Percentiles rank a stretch among this genome's conserved stretches.
Conservation (phyloP, 2,888 invertebrate genomes). For the Choreutis nemorana region DNA sequence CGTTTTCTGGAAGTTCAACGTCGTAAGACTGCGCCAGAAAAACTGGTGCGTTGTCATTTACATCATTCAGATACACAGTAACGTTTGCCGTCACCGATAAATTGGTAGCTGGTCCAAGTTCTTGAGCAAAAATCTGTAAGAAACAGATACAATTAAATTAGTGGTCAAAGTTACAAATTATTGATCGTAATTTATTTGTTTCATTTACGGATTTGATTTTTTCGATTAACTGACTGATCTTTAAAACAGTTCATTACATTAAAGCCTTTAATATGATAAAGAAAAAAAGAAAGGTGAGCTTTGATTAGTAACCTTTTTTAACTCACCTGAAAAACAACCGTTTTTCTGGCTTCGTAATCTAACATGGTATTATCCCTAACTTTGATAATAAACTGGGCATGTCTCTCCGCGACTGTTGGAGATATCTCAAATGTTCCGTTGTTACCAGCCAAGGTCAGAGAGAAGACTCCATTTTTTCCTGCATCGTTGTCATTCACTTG, state of each 20-base stretch:
- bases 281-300: no score
- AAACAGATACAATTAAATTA: conserved; percentile 1
- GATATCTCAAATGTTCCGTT: conserved; percentile 90
- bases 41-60: conserved; percentile 88
- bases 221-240: neutral
- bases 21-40: conserved; percentile 78
- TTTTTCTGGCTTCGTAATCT: conserved; percentile 84
- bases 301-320: neutral
- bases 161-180: neutral
- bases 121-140: conserved; percentile 79
- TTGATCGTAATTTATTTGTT: neutral
- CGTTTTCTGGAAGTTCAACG: conserved; percentile 82
- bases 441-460: conserved; percentile 77
- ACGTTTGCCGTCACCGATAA: conserved; percentile 78
- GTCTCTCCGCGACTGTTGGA: conserved; percentile 82
- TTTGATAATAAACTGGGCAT: conserved; percentile 80
- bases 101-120: conserved; percentile 79
- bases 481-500: conserved; percentile 79
- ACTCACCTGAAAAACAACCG: conserved; percentile 77
- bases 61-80: conserved; percentile 81
- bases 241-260: neutral
- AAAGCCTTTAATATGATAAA: no score
- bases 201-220: neutral
- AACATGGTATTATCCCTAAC: conserved; percentile 83
- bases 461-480: conserved; percentile 85